Percentiles rank a stretch among this genome's conserved stretches.
phyloP scores from a whole-genome alignment of 1,140 invertebrate species.

The Bombus fervidus region DNA sequence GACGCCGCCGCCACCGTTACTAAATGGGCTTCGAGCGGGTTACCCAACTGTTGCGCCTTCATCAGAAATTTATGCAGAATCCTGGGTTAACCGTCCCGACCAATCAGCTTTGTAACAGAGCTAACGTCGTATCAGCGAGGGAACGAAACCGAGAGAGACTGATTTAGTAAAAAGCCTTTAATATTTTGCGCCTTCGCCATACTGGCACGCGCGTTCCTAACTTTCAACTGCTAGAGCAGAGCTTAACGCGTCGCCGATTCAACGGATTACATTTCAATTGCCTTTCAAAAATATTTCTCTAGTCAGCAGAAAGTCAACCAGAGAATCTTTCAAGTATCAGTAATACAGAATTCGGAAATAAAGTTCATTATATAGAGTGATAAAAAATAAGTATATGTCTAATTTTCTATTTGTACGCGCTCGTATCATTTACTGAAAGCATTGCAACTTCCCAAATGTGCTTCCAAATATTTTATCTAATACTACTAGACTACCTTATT shows the following conservation, averaged over 20 bases:
- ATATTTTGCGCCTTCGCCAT: conserved; percentile 63
- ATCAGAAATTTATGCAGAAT: conserved; percentile 77
- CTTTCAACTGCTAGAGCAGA: not conserved
- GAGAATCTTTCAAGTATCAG: too few relatives aligned
- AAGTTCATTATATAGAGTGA: too few relatives aligned
- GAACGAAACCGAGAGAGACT: conserved; percentile 47
- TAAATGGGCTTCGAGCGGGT: conserved; percentile 69
- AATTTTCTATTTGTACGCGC: too few relatives aligned
- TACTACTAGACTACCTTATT: too few relatives aligned
- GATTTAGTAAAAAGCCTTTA: conserved; percentile 74
- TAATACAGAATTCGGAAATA: too few relatives aligned
- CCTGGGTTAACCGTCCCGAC: conserved; percentile 71
- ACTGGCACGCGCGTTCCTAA: not conserved
- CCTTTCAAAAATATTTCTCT: too few relatives aligned
- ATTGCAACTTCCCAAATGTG: too few relatives aligned
- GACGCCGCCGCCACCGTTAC: conserved; percentile 55
- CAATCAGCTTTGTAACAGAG: conserved; percentile 74
- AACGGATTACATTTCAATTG: not conserved
- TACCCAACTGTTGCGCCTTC: conserved; percentile 78
- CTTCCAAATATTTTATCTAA: too few relatives aligned
- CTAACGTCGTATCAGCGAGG: conserved; percentile 63
- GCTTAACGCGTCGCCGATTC: not conserved
- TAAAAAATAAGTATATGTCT: too few relatives aligned
- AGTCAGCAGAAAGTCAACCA: too few relatives aligned
- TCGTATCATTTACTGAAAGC: too few relatives aligned